Base-by-base conservation (phyloP, 2,888 invertebrate species). In the Eulithis prunata region DNA sequence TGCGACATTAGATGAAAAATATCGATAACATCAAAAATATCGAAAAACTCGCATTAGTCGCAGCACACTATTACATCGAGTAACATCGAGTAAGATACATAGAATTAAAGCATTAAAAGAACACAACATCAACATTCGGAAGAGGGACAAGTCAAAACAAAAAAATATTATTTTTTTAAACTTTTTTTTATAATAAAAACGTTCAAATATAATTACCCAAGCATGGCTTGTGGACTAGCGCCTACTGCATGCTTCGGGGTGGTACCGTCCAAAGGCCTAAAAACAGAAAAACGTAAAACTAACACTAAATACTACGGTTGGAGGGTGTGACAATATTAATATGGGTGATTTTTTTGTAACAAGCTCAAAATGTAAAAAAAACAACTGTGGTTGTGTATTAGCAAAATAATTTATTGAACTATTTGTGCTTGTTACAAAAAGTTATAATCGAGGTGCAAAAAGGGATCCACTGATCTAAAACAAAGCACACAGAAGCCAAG, bases 251-350 rank as follows among this genome's bases (percentile, higher is more conserved):
- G 93, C 93, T 93, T 93, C 91, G 93, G 92, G 66, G 93, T 89
- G 75, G 91, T 90, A 83, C 91, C 92, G 83, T 93, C 95, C 94
- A 95, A 93, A 82, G 94, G 95, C 94, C 95, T 95, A 95, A 91
- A 95, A 95, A 91, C 88, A 91, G 88, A 91, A 86, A 94, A 89
- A 89, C 86, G 87, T 89, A 90, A 87, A 85, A 88, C 89, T 87
- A 88, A 88, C 79, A 83, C 90, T 86, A 89, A 85, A 84, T 79
- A 83, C 85, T 84, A 84, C 81, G 84, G 80, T 70, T 69, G 71
- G 66, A 73, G 74, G 74, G 70, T 59, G 77, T 75, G 74, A 64
- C 53, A 51, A 12, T 59, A 71, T 71, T 74, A 78, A 67, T 32
- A 57, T 36, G 11, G 11, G 70, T 68, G 63, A 66, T 69, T 75